Percentiles rank a stretch among this genome's conserved stretches.
phyloP scores from a whole-genome alignment of 1,140 invertebrate species.

The Sycophaga agraensis region DNA sequence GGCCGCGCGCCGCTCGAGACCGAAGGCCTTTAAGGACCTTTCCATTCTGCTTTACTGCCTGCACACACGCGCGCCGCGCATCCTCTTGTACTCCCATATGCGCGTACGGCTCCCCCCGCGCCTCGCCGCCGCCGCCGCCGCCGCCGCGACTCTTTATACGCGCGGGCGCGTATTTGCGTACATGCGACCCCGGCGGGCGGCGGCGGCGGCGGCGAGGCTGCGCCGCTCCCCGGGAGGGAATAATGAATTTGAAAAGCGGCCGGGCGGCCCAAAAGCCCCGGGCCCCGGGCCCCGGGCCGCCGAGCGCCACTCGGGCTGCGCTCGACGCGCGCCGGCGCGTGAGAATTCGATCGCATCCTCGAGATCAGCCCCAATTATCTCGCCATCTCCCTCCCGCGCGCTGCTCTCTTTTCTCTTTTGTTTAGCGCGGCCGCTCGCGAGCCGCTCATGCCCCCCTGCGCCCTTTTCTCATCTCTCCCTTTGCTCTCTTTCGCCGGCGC shows the following conservation, averaged over 20 bases:
- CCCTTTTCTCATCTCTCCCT: neutral
- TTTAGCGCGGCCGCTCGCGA: neutral
- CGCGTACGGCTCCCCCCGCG: neutral
- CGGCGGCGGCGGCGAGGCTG: too few relatives aligned
- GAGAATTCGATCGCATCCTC: conserved; percentile 30
- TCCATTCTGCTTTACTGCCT: conserved; percentile 7
- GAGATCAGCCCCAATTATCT: conserved; percentile 30
- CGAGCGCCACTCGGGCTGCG: conserved; percentile 8
- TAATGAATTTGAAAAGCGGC: conserved; percentile 25
- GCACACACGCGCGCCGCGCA: neutral
- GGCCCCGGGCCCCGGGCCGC: neutral
- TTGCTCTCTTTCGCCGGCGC: neutral
- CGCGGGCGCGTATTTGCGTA: neutral
- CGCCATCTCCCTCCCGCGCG: conserved; percentile 1
- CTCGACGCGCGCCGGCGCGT: conserved; percentile 9
- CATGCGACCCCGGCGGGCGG: too few relatives aligned
- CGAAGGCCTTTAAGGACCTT: conserved; percentile 17
- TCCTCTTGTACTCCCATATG: neutral
- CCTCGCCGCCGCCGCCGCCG: neutral
- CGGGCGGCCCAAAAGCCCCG: neutral
- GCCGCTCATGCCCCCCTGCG: neutral
- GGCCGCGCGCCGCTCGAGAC: neutral
- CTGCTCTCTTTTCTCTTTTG: neutral
- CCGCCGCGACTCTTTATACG: too few relatives aligned
- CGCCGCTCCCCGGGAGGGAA: conserved; percentile 4